Conservation (phyloP, 2,797 vertebrate species). For the Podargus strigoides region DNA sequence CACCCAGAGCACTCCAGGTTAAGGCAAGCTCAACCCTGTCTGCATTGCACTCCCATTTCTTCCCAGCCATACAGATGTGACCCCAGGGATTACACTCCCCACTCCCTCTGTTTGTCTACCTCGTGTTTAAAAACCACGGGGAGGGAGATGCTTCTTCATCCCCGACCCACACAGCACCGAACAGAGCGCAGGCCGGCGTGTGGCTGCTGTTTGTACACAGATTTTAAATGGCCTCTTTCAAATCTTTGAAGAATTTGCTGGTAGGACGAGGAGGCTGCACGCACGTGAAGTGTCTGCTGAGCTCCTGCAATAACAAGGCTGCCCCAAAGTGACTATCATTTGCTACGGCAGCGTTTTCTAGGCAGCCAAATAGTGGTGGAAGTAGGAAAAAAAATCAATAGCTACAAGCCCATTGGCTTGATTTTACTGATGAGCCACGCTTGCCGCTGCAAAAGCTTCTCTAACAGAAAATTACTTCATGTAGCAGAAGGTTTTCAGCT, state of each 20-base stretch:
- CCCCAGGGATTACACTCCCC: not conserved
- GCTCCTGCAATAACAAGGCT: not conserved
- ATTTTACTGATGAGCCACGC: not conserved
- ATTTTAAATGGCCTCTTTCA: not conserved
- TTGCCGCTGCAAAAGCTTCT: not conserved
- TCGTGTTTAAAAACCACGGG: not conserved
- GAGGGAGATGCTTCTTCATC: not conserved
- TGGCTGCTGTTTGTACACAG: too few relatives aligned
- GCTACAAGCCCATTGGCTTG: not conserved
- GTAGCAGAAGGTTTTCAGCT: not conserved
- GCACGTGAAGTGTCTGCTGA: not conserved
- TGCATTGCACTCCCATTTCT: not conserved
- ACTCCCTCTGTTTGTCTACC: not conserved
- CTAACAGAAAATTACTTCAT: not conserved
- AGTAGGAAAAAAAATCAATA: not conserved
- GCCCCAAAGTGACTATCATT: not conserved
- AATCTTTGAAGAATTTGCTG: not conserved
- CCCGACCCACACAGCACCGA: fast-evolving
- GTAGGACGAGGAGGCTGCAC: not conserved
- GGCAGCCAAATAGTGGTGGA: not conserved
- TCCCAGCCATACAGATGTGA: not conserved
- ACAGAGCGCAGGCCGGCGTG: fast-evolving
- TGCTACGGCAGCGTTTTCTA: not conserved
- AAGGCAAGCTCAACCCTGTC: not conserved
- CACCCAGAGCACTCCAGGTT: not conserved